These are phyloP conservation scores for Argyrosomus japonicus DNA, from an alignment of 2,113 vertebrate genomes.

Conservation along the genomic window DNA sequence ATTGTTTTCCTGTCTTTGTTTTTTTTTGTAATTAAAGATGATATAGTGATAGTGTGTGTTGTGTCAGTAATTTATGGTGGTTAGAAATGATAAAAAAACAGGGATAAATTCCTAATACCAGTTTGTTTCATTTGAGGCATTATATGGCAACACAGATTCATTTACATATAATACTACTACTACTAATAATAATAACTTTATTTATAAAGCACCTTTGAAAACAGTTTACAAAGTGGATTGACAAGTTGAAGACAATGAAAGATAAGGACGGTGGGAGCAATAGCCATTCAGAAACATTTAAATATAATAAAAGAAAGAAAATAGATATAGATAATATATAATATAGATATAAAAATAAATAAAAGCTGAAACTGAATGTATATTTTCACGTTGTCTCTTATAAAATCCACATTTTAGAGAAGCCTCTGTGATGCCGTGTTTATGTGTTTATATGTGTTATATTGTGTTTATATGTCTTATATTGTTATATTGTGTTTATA, in stretches of 20 bases:
- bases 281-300: no score
- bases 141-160: not conserved
- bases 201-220: no score
- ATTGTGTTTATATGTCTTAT: no score
- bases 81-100: not conserved
- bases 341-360: not conserved
- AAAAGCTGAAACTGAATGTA: not conserved
- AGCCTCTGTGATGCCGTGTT: no score
- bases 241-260: no score
- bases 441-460: no score
- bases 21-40: slow-evolving; percentile 78
- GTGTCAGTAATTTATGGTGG: slow-evolving; percentile 25
- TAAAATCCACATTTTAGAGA: not conserved
- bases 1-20: slow-evolving; percentile 70
- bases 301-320: no score
- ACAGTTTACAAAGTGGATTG: no score
- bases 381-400: not conserved
- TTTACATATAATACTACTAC: not conserved
- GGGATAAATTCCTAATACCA: not conserved
- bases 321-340: no score
- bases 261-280: no score
- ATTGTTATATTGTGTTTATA: no score
- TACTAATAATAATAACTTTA: no score
- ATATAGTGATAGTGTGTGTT: slow-evolving; percentile 26
- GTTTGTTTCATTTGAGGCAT: not conserved